Percentiles rank a stretch among this genome's conserved stretches.
Evolutionary conservation across 2,888 invertebrate species (phyloP).

Genomic region (Sericinus montela): DNA sequence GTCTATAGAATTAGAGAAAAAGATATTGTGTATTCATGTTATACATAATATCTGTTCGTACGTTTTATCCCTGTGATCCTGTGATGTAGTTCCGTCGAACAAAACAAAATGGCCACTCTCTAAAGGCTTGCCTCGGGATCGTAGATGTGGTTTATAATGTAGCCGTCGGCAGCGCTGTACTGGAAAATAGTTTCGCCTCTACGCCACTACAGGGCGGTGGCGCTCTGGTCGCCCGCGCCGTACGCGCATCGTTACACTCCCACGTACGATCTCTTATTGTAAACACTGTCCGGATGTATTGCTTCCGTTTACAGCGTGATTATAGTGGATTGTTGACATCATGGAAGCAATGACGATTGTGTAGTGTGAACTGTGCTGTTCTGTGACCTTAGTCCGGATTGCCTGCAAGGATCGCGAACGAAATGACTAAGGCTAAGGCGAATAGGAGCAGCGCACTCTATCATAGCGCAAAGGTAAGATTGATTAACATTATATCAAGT

Average conservation of each 20-base stretch:
- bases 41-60: too few species aligned
- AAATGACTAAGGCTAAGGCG: conserved; percentile 80
- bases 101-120: conserved; percentile 68
- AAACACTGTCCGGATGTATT: conserved; percentile 58
- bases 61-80: conserved; percentile 24
- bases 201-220: conserved; percentile 44
- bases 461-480: conserved; percentile 86
- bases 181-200: conserved; percentile 54
- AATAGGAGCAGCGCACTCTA: conserved; percentile 82
- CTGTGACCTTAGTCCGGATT: conserved; percentile 47
- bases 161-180: conserved; percentile 45
- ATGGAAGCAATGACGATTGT: conserved; percentile 48
- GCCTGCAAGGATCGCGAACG: conserved; percentile 19
- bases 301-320: conserved; percentile 45
- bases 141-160: conserved; percentile 40
- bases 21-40: too few species aligned
- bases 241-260: conserved; percentile 61
- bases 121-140: conserved; percentile 34
- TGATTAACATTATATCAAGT: too few species aligned
- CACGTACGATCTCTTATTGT: conserved; percentile 66
- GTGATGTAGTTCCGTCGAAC: conserved; percentile 19
- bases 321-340: conserved; percentile 47
- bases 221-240: conserved; percentile 46
- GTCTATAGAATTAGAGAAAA: too few species aligned
- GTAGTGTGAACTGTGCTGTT: conserved; percentile 56